Percentiles rank a stretch among this genome's conserved stretches.
These are phyloP conservation scores for Seira sanloemensis DNA, from an alignment of 2,888 invertebrate genomes.

Conservation along the genomic window DNA sequence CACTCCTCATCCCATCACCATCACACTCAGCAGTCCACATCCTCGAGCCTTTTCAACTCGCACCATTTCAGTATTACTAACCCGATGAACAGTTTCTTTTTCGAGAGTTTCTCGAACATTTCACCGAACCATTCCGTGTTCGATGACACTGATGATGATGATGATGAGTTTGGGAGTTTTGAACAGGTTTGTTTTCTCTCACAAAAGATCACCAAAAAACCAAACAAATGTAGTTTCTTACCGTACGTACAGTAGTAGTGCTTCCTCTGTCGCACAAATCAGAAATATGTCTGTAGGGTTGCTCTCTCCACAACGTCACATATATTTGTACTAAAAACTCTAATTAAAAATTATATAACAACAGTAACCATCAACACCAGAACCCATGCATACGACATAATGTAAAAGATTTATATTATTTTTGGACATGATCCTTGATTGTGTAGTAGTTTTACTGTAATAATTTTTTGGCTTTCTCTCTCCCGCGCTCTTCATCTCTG, in stretches of 20 bases:
- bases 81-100: constrained; percentile 52
- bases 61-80: constrained; percentile 48
- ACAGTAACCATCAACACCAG: background rate
- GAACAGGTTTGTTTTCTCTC: constrained; percentile 42
- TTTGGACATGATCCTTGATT: background rate
- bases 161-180: constrained; percentile 55
- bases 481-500: constrained; percentile 22
- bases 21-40: background rate
- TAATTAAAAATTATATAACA: constrained; percentile 2
- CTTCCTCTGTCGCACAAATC: background rate
- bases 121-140: constrained; percentile 46
- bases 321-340: background rate
- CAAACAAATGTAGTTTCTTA: background rate
- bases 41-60: constrained; percentile 45
- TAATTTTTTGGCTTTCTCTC: constrained; percentile 22
- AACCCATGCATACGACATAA: constrained; percentile 4
- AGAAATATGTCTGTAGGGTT: background rate
- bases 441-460: constrained; percentile 7
- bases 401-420: constrained; percentile 4
- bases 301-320: constrained; percentile 4
- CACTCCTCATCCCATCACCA: background rate
- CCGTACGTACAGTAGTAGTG: constrained; percentile 1
- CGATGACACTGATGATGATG: constrained; percentile 53
- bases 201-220: background rate
- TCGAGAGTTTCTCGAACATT: constrained; percentile 47